phyloP scores from a whole-genome alignment of 1,140 invertebrate species.

The Drosophila pachea region DNA sequence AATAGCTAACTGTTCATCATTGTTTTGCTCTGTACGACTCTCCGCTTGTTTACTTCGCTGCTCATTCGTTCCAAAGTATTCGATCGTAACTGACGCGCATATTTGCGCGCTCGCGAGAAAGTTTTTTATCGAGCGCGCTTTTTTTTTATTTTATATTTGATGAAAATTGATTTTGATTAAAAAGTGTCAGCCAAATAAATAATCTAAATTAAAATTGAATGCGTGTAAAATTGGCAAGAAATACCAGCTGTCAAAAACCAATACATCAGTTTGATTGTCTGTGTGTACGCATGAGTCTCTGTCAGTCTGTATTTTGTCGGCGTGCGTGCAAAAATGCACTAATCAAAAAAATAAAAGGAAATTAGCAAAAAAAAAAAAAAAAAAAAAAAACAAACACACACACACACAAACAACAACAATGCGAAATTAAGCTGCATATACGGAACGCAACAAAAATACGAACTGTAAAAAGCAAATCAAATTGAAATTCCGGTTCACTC shows the following conservation, averaged over 20 bases:
- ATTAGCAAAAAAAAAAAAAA: constrained; percentile 26
- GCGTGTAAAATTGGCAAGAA: constrained; percentile 23
- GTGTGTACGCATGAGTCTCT: constrained; percentile 7
- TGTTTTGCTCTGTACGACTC: not conserved
- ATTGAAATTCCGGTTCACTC: constrained; percentile 6
- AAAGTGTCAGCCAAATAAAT: constrained; percentile 29
- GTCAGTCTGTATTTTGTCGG: constrained; percentile 20
- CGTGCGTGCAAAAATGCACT: constrained; percentile 66
- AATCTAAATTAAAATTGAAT: constrained; percentile 23
- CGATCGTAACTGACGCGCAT: constrained; percentile 21
- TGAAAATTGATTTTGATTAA: constrained; percentile 29
- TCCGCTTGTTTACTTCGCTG: constrained; percentile 2
- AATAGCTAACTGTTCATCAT: not conserved
- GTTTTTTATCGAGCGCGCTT: constrained; percentile 18
- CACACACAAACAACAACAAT: constrained; percentile 58
- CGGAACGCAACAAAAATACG: constrained; percentile 9
- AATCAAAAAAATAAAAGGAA: constrained; percentile 37
- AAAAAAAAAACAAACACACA: no score
- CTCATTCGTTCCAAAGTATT: constrained; percentile 25
- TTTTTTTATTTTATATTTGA: not conserved
- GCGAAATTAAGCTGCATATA: constrained; percentile 41
- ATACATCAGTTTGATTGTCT: constrained; percentile 22
- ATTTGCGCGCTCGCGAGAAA: not conserved
- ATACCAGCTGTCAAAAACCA: constrained; percentile 37
- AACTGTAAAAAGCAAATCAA: constrained; percentile 12